Percentiles rank a stretch among this genome's conserved stretches.
phyloP scores from a whole-genome alignment of 2,113 vertebrate species.

The Himantopus leucocephalus region DNA sequence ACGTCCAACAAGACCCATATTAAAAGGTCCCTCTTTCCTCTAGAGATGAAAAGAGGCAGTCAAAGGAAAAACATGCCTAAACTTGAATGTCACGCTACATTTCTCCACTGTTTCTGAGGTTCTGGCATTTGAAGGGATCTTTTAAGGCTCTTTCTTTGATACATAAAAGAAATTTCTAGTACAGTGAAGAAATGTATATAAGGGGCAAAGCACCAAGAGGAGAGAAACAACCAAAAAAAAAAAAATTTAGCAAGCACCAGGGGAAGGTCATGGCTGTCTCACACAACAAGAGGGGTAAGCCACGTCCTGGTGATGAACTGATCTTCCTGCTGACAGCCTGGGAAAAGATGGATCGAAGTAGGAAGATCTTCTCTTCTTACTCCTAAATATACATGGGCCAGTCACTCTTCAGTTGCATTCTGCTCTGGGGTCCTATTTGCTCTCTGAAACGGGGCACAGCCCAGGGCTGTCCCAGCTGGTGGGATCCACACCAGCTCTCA shows the following conservation, averaged over 20 bases:
- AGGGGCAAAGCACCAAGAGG: not conserved
- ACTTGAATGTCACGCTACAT: constrained; percentile 37
- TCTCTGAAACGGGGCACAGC: not conserved
- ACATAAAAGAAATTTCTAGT: not conserved
- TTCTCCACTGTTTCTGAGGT: constrained; percentile 2
- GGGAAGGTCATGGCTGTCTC: not conserved
- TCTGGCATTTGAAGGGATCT: constrained; percentile 40
- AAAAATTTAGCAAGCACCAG: not conserved
- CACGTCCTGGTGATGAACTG: not conserved
- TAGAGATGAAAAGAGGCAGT: constrained; percentile 27
- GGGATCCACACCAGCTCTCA: not conserved
- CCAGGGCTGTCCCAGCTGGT: not conserved
- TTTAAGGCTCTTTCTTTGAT: constrained; percentile 19
- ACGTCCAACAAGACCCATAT: not conserved
- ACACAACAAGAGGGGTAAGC: not conserved
- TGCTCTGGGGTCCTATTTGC: not conserved
- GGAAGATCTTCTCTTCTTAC: not conserved
- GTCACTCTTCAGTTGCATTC: not conserved
- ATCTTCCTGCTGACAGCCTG: not conserved
- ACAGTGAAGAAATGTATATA: not conserved
- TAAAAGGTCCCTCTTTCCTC: constrained; percentile 19
- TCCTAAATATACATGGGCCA: not conserved
- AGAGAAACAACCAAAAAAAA: not conserved
- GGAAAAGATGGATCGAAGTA: not conserved
- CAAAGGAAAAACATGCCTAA: not conserved